Evolutionary conservation across 1,140 invertebrate genomes (phyloP).

Genomic region (Saccostrea cuccullata): DNA sequence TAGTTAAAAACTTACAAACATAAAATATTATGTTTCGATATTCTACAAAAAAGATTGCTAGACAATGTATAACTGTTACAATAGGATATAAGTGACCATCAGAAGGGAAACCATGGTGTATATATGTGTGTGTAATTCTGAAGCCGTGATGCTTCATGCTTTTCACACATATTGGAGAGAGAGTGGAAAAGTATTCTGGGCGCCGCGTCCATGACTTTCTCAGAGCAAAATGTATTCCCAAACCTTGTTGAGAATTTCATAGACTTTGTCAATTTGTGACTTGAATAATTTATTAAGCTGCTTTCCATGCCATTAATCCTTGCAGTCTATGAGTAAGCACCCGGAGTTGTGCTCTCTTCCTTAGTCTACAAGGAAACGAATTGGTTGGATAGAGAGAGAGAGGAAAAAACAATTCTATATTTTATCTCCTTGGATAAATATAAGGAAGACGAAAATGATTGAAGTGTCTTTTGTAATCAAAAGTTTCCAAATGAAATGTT

Average conservation of each 20-base stretch:
- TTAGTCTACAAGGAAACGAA: background rate
- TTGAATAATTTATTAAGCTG: slow-evolving; percentile 2
- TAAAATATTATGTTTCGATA: no score
- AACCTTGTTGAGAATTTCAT: background rate
- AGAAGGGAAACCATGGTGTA: no score
- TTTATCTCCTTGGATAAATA: background rate
- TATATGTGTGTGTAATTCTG: background rate
- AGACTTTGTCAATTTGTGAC: background rate
- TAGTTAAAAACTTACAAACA: no score
- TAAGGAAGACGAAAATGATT: background rate
- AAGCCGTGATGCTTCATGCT: background rate
- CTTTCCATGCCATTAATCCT: background rate
- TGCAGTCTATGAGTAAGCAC: background rate
- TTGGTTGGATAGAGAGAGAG: background rate
- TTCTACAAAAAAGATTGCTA: no score
- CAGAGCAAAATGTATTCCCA: background rate
- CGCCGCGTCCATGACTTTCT: background rate
- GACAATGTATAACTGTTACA: no score
- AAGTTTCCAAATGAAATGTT: background rate
- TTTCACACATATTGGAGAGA: background rate
- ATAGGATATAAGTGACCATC: no score
- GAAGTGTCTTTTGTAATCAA: background rate
- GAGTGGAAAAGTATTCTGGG: background rate
- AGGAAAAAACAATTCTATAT: background rate
- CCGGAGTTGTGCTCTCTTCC: background rate